Conservation (phyloP, 2,797 vertebrate species). For the Squalus acanthias region DNA sequence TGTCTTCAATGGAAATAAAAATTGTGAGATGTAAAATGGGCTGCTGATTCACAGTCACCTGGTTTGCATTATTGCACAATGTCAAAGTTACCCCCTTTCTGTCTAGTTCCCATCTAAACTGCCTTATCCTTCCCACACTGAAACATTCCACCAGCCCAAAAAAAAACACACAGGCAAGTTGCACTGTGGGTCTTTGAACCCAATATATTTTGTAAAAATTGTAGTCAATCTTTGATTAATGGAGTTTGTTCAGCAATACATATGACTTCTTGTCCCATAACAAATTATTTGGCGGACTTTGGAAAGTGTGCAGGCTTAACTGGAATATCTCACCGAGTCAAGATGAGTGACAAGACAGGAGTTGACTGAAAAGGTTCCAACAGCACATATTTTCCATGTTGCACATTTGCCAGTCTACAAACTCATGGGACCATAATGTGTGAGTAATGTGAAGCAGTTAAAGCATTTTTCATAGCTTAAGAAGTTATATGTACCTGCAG, state of each 20-base stretch:
- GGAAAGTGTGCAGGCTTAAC: neutral
- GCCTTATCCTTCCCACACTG: neutral
- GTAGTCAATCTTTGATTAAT: neutral
- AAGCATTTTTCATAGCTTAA: neutral
- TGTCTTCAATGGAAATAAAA: neutral
- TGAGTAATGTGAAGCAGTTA: neutral
- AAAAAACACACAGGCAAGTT: neutral
- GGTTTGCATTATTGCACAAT: too few species aligned
- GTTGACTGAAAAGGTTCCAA: neutral
- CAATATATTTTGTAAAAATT: neutral
- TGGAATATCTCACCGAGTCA: neutral
- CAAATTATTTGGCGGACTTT: neutral
- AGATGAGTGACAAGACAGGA: neutral
- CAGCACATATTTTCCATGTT: neutral
- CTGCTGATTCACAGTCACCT: neutral
- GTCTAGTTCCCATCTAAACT: neutral
- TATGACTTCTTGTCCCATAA: neutral
- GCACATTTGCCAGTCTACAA: neutral
- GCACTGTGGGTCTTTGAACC: neutral
- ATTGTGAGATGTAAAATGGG: neutral
- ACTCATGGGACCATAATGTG: neutral
- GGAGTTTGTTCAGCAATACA: neutral
- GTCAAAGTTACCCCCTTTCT: neutral
- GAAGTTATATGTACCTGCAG: neutral
- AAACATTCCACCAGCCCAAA: neutral